Evolutionary conservation across 2,888 invertebrate species (phyloP).

Genomic region (Octodonta nipae): DNA sequence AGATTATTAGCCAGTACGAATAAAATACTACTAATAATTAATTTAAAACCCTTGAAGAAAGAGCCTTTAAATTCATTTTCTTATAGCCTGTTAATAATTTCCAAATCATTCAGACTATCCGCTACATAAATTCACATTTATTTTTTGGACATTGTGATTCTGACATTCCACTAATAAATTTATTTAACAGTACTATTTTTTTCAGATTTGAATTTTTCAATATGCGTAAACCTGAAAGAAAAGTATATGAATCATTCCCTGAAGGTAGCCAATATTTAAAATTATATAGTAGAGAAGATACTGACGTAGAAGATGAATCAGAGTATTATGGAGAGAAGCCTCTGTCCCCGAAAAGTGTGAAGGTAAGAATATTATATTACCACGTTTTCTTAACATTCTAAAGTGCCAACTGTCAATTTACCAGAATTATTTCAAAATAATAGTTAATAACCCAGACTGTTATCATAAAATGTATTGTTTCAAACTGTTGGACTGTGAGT

Average conservation of each 20-base stretch:
- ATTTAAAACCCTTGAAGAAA: no score
- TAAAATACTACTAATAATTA: no score
- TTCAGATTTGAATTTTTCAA: slow-evolving; percentile 40
- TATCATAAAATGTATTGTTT: no score
- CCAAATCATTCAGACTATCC: no score
- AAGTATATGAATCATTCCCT: slow-evolving; percentile 35
- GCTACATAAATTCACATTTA: no score
- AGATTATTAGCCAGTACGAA: no score
- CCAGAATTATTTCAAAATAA: background rate
- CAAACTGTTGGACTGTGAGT: slow-evolving; percentile 3
- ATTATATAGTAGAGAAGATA: slow-evolving; percentile 29
- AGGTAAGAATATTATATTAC: slow-evolving; percentile 34
- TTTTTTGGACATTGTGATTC: background rate
- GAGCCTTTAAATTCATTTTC: no score
- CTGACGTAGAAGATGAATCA: slow-evolving; percentile 31
- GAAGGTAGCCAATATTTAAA: slow-evolving; percentile 37
- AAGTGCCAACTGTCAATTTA: no score
- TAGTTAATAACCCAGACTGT: no score
- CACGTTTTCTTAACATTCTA: no score
- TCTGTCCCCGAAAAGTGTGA: slow-evolving; percentile 43
- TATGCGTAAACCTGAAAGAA: slow-evolving; percentile 34
- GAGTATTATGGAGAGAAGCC: slow-evolving; percentile 37
- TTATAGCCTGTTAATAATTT: no score
- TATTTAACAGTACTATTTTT: slow-evolving; percentile 8
- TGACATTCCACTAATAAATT: background rate